Evolutionary conservation across 2,888 invertebrate species (phyloP), one percentile per base, ranked within the genome.

Genomic region (Deilephila elpenor): DNA sequence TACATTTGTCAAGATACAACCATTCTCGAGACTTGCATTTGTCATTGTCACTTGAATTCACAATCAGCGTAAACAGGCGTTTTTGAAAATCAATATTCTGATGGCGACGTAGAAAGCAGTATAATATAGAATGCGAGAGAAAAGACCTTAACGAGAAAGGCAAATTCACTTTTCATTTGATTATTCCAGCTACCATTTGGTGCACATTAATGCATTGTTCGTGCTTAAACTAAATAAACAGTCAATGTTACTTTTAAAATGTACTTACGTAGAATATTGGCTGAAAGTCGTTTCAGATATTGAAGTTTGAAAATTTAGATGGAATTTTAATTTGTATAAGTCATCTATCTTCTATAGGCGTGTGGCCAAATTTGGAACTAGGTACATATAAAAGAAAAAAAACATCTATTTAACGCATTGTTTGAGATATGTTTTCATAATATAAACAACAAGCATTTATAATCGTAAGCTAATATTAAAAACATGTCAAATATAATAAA

Each of bases 151-250:
- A 44, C 60, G 61, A 67, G 73, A 75, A 67, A 75, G 73, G 71
- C 56, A 71, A 62, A 71, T 72, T 72, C 71, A 56, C 61, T 73
- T 70, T 72, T 60, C 70, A 70, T 70, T 72, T 73, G 19, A 67
- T 75, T 53, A 71, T 83, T 82, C 59, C 60, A 67, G 17, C 20
- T 25, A 59, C 59, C 19, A 67, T 73, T 62, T 70, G 72, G 61
- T 74, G 62, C 71, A 71, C 53, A 71, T 73, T 71, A 60, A 72
- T 62, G 29, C 53, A 34, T 62, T 32, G 53, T 53, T 34, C 62
- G 72, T 72, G 32, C 34, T 32, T 34, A 53, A 72, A 62, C 19
- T 37, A 72, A 56, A 32, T 37, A 62, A 19, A 34, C 34, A 29
- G 7, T 62, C 8, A 34, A 29, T 29, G 5, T 25, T 60, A 20